Evolutionary conservation across 1,140 invertebrate species (phyloP).

Genomic region (Temnothorax nylanderi): DNA sequence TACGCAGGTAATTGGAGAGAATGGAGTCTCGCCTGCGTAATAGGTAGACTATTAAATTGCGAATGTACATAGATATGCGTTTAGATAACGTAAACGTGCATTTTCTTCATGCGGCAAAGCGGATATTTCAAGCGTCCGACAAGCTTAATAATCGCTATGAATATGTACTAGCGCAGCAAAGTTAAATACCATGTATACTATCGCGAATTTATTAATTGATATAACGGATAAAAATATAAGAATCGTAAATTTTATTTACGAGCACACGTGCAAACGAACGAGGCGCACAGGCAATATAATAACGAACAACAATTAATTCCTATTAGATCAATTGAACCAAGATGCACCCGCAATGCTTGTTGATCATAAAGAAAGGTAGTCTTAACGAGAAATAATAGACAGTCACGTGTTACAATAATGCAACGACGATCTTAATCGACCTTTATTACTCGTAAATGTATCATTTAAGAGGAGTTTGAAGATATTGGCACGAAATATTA

Average conservation of each 20-base stretch:
- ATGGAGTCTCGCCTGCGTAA: constrained; percentile 5
- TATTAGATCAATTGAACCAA: constrained; percentile 20
- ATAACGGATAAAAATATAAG: background rate
- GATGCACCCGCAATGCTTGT: background rate
- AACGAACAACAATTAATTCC: constrained; percentile 33
- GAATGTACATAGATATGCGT: background rate
- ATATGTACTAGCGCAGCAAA: background rate
- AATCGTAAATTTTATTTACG: background rate
- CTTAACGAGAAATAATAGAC: constrained; percentile 32
- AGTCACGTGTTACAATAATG: constrained; percentile 4
- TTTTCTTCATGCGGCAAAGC: background rate
- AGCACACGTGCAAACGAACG: background rate
- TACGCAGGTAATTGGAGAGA: background rate
- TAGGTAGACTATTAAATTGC: constrained; percentile 8
- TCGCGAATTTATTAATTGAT: background rate
- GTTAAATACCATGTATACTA: background rate
- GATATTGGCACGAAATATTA: background rate
- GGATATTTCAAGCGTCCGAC: background rate
- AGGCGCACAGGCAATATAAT: background rate
- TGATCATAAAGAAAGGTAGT: constrained; percentile 18
- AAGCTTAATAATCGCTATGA: background rate
- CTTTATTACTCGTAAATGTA: constrained; percentile 13
- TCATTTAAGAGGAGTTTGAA: background rate
- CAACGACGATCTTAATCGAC: constrained; percentile 7
- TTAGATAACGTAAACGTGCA: background rate